Conservation (phyloP, 2,113 vertebrate genomes). For the Xyrauchen texanus region DNA sequence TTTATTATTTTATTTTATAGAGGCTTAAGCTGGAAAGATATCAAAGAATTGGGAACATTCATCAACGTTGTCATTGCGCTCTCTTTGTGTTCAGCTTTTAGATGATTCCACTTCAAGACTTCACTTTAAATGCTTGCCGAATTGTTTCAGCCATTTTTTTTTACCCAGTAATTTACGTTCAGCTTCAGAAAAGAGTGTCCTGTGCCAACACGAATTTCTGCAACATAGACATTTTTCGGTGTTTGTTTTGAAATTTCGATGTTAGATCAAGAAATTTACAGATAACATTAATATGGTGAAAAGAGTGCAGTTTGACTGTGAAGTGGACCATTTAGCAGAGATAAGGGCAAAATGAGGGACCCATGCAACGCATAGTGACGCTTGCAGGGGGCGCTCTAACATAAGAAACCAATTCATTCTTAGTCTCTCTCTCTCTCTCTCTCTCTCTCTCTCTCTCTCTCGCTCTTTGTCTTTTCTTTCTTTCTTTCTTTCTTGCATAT, state of each 20-base stretch:
- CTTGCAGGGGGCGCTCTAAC: slow-evolving; percentile 77
- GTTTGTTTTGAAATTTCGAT: background rate
- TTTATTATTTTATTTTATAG: too few relatives aligned
- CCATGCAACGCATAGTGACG: too few relatives aligned
- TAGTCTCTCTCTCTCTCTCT: too few relatives aligned
- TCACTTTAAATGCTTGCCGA: background rate
- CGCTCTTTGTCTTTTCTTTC: too few relatives aligned
- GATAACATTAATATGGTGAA: too few relatives aligned
- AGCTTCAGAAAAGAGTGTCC: too few relatives aligned
- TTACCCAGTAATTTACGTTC: background rate
- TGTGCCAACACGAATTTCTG: background rate
- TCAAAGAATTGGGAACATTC: slow-evolving; percentile 3
- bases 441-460: too few relatives aligned
- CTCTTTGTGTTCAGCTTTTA: background rate
- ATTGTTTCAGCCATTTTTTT: background rate
- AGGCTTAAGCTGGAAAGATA: background rate
- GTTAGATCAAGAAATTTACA: background rate
- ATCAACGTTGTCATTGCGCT: background rate
- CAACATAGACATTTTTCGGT: background rate
- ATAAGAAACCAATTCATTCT: slow-evolving; percentile 52
- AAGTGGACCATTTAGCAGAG: too few relatives aligned
- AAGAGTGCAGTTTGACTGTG: too few relatives aligned
- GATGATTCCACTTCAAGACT: background rate
- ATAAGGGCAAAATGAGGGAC: too few relatives aligned
- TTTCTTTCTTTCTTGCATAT: too few relatives aligned